Percentiles rank a stretch among this genome's conserved stretches.
phyloP scores from a whole-genome alignment of 37 sponge, comb jelly and placozoan genomes.

The Spongilla lacustris region DNA sequence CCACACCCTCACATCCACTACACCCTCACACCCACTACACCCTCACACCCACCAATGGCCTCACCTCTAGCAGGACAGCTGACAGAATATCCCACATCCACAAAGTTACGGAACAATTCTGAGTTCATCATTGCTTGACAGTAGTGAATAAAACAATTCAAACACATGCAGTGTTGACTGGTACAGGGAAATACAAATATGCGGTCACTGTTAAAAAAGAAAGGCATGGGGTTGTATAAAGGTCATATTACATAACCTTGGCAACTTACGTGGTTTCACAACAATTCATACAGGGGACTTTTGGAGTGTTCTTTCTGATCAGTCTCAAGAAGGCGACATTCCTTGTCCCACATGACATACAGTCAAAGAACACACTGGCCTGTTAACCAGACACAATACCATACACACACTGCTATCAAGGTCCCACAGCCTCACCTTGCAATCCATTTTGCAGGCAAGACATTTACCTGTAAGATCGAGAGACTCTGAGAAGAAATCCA shows the following conservation, averaged over 20 bases:
- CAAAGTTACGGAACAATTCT: conserved; percentile 40
- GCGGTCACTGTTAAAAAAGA: conserved; percentile 13
- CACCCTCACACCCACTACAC: background rate
- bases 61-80: conserved; percentile 63
- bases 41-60: no score
- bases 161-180: conserved; percentile 46
- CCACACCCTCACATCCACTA: background rate
- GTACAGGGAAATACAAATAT: conserved; percentile 44
- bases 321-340: conserved; percentile 36
- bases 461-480: background rate
- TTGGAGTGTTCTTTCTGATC: conserved; percentile 31
- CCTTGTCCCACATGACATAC: conserved; percentile 25
- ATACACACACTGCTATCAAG: background rate
- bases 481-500: background rate
- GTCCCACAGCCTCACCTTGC: background rate
- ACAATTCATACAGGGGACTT: conserved; percentile 64
- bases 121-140: conserved; percentile 37
- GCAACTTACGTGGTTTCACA: background rate
- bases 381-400: background rate
- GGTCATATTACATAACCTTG: background rate
- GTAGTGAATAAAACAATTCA: conserved; percentile 35
- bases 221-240: background rate
- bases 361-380: conserved; percentile 41
- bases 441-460: background rate
- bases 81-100: conserved; percentile 48